Evolutionary conservation across 2,797 vertebrate genomes (phyloP), one percentile per base, ranked within the genome.

Genomic region (Fringilla coelebs): DNA sequence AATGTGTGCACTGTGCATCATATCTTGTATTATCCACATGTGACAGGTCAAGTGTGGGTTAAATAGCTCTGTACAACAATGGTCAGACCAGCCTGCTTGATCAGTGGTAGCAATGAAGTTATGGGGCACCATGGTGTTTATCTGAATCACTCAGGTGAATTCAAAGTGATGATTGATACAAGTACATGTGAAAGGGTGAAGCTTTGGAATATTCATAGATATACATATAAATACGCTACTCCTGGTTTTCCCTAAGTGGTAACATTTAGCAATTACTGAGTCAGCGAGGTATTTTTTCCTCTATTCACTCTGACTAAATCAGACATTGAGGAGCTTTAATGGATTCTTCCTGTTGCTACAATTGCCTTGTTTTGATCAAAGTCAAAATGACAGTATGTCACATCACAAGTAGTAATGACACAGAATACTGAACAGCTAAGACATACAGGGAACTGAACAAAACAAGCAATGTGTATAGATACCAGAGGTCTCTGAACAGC

Each of bases 1-100:
- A 48, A 17, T 1, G 6, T 45, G 13, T 18, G 11, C 11, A 41
- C 10, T 62, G 13, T 29, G 4, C 13, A 31, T 46, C 19, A 17
- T 24, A 13, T n/a, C 7, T 55, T 1, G 0, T 32, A 7, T 60
- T 45, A 78, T 31, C 28, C 29, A n/a, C 36, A 22, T 0, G 1
- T 32, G 22, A n/a, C 9, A 13, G 60, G 43, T 32, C 8, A 11
- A 55, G 41, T 25, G 28, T 20, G 40, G 16, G 21, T 65, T 57
- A 49, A 70, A n/a, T 34, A 72, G 11, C 9, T 48, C 32, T 4
- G 1, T 29, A 16, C 7, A 43, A 3, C 10, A 49, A 28, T 17
- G 62, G 38, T 38, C 12, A 48, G 32, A 48, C 2, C 60, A 88
- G 8, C 3, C 13, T 77, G 14, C 9, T 38, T 63, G 34, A 28